These are phyloP conservation scores for Smithornis capensis DNA, from an alignment of 2,113 vertebrate species.

Conservation along the genomic window DNA sequence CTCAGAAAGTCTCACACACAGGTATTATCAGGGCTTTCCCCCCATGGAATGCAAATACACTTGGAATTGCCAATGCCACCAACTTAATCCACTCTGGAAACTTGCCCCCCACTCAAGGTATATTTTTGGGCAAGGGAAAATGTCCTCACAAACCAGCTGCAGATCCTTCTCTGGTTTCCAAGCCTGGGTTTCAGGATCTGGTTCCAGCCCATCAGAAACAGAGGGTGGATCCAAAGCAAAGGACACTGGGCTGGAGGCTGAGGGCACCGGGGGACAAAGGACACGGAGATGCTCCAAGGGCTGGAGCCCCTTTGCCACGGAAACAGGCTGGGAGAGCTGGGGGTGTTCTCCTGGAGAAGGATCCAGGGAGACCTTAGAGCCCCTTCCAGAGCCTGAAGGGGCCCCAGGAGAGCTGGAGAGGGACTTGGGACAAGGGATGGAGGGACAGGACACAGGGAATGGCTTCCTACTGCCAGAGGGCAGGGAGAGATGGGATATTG, in stretches of 20 bases:
- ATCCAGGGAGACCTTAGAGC: background rate
- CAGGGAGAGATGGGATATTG: background rate
- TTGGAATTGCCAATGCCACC: background rate
- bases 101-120: fast-evolving
- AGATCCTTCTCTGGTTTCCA: background rate
- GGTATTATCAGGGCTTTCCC: fast-evolving
- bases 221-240: fast-evolving
- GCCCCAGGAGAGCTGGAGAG: background rate
- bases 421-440: background rate
- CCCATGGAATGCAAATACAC: background rate
- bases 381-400: background rate
- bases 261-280: background rate
- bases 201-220: fast-evolving
- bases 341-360: background rate
- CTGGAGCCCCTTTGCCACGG: background rate
- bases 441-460: background rate
- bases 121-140: background rate
- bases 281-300: background rate
- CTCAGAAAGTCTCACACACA: background rate
- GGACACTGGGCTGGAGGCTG: background rate
- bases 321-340: background rate
- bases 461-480: background rate
- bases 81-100: background rate
- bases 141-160: fast-evolving
- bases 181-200: background rate